phyloP scores from a whole-genome alignment of 2,113 vertebrate species.

The Narcine bancroftii region DNA sequence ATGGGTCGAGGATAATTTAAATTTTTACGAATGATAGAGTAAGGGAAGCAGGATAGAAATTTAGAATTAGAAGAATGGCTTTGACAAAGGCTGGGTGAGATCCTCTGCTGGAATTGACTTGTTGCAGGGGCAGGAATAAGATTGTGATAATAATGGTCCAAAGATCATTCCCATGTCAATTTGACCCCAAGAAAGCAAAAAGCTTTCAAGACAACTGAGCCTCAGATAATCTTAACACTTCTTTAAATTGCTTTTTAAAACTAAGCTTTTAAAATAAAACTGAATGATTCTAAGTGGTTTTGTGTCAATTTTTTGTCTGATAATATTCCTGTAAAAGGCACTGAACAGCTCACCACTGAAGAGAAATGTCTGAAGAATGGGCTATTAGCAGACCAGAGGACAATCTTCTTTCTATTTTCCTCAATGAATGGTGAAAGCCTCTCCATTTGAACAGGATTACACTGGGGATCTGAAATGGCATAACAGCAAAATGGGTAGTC shows the following conservation, averaged over 20 bases:
- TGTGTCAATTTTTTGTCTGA: background rate
- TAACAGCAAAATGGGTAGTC: background rate
- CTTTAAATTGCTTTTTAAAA: background rate
- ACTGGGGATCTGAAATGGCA: background rate
- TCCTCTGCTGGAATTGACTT: too few species aligned
- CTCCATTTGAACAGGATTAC: background rate
- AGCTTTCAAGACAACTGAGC: background rate
- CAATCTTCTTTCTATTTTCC: background rate
- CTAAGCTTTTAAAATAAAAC: background rate
- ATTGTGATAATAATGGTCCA: too few species aligned
- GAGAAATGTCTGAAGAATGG: background rate
- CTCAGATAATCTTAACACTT: background rate
- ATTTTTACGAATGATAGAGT: too few species aligned
- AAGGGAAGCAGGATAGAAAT: too few species aligned
- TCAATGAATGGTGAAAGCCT: background rate
- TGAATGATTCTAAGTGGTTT: background rate
- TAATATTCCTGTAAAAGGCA: background rate
- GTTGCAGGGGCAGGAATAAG: too few species aligned
- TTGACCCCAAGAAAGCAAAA: too few species aligned
- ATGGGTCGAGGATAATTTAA: too few species aligned
- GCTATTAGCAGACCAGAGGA: background rate
- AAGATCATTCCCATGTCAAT: too few species aligned
- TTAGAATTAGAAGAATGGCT: too few species aligned
- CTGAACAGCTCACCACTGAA: background rate
- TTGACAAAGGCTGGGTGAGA: too few species aligned